Conservation (phyloP, 2,888 invertebrate genomes). For the Athrips mouffetella region DNA sequence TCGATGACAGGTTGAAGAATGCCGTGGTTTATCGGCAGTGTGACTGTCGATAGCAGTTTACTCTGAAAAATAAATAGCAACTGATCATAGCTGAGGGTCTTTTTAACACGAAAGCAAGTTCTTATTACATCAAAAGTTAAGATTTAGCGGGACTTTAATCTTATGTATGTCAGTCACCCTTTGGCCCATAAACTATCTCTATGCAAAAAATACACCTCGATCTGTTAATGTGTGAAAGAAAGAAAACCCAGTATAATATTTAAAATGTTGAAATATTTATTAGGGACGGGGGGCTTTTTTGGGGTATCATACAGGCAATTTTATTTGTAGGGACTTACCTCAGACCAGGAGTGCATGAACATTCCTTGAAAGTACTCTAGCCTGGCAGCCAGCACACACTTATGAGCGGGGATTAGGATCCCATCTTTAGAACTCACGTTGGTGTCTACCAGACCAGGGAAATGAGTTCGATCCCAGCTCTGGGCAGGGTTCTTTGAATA, state of each 20-base stretch:
- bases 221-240: no score
- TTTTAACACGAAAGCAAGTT: neutral
- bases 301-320: no score
- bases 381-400: conserved; percentile 87
- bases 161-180: no score
- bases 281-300: no score
- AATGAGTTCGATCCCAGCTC: conserved; percentile 64
- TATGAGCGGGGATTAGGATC: conserved; percentile 81
- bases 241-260: no score
- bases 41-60: conserved; percentile 67
- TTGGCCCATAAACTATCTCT: no score
- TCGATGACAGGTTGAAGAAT: conserved; percentile 83
- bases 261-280: no score
- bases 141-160: no score
- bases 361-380: conserved; percentile 92
- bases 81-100: neutral
- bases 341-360: conserved; percentile 88
- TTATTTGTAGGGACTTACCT: no score
- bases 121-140: no score
- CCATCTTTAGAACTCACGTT: conserved; percentile 76
- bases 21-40: conserved; percentile 79
- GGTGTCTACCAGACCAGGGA: conserved; percentile 79
- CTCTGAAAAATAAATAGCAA: conserved; percentile 68
- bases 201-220: no score
- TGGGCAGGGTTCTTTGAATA: conserved; percentile 31